Conservation (phyloP, 1,140 invertebrate genomes). For the Nephila pilipes region DNA sequence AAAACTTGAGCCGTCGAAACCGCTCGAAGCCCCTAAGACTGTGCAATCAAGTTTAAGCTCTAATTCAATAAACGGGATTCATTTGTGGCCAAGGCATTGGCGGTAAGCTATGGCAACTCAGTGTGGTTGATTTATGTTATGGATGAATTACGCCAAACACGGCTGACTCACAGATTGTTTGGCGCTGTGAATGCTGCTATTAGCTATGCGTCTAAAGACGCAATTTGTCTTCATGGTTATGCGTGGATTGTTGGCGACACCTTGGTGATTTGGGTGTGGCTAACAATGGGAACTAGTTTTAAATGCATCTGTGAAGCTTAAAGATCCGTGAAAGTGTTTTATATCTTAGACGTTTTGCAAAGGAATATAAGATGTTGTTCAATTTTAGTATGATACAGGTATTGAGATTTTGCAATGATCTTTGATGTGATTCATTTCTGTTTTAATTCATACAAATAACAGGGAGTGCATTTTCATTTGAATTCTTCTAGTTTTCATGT, state of each 20-base stretch:
- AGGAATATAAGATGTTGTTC: no score
- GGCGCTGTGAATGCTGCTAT: background rate
- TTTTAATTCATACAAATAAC: no score
- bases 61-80: constrained; percentile 6
- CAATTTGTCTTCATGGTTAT: background rate
- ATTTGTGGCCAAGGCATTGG: background rate
- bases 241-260: background rate
- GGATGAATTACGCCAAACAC: constrained; percentile 4
- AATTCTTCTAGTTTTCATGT: no score
- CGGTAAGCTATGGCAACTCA: background rate
- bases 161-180: background rate
- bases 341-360: no score
- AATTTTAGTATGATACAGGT: no score
- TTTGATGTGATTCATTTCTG: no score
- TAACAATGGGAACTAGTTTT: background rate
- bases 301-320: no score
- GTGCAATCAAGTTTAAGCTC: background rate
- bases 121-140: constrained; percentile 15
- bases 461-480: no score
- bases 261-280: background rate
- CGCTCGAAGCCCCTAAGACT: background rate
- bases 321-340: no score
- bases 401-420: no score
- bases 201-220: background rate
- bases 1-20: background rate